These are phyloP conservation scores for Ciconia boyciana DNA, from an alignment of 2,113 vertebrate genomes.

Conservation along the genomic window DNA sequence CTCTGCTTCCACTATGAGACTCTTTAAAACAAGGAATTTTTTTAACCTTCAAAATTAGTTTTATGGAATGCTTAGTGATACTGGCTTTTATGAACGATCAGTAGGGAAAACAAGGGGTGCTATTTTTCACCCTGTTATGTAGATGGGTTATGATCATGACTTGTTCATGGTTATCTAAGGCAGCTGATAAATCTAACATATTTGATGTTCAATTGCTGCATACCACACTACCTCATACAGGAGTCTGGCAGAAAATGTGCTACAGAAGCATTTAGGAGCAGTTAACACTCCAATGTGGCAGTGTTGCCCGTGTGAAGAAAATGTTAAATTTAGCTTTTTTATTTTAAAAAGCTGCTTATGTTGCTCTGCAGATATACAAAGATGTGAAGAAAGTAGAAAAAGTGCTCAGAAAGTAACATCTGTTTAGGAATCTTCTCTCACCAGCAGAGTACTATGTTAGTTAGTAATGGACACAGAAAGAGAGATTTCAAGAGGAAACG, in stretches of 20 bases:
- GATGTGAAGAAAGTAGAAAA: slow-evolving; percentile 8
- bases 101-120: not conserved
- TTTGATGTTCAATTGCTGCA: slow-evolving; percentile 10
- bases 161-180: not conserved
- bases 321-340: slow-evolving; percentile 44
- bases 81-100: not conserved
- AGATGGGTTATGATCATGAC: not conserved
- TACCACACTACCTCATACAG: not conserved
- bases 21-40: not conserved
- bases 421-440: not conserved
- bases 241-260: slow-evolving; percentile 50
- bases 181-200: not conserved
- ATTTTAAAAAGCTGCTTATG: slow-evolving; percentile 42
- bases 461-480: not conserved
- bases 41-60: not conserved
- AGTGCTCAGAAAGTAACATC: slow-evolving; percentile 7
- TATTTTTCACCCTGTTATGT: not conserved
- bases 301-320: slow-evolving; percentile 33
- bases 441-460: not conserved
- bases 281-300: slow-evolving; percentile 33
- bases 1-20: not conserved
- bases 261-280: slow-evolving; percentile 32
- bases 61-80: not conserved
- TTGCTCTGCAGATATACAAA: slow-evolving; percentile 18
- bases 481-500: not conserved